Conservation (phyloP, 1,140 invertebrate genomes). For the Zophobas atratus region DNA sequence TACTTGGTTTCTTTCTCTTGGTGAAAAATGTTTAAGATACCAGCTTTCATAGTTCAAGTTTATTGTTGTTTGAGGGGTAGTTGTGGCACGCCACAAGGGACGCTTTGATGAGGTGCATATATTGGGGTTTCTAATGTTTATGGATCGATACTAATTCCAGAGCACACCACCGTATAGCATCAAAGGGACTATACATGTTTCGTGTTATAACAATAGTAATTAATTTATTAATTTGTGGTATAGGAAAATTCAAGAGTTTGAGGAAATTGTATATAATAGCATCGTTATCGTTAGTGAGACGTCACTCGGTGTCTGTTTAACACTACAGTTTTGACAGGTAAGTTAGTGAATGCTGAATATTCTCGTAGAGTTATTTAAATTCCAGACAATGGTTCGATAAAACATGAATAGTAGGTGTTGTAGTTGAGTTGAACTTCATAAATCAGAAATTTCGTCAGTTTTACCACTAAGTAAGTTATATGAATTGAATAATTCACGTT, state of each 20-base stretch:
- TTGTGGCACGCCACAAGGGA: slow-evolving; percentile 7
- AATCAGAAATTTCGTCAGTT: slow-evolving; percentile 27
- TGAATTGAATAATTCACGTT: slow-evolving; percentile 34
- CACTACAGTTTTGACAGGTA: neutral
- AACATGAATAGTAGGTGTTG: neutral
- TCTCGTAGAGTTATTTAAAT: neutral
- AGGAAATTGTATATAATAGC: neutral
- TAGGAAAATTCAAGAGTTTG: neutral
- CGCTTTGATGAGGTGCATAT: slow-evolving; percentile 26
- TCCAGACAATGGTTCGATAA: neutral
- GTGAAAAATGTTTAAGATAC: no score
- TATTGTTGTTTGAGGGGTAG: slow-evolving; percentile 11
- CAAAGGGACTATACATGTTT: slow-evolving; percentile 17
- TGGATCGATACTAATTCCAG: slow-evolving; percentile 27
- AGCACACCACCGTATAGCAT: slow-evolving; percentile 5
- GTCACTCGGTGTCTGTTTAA: neutral
- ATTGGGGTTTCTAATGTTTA: slow-evolving; percentile 20
- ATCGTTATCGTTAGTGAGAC: neutral
- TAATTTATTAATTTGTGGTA: slow-evolving; percentile 31
- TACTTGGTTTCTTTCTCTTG: neutral
- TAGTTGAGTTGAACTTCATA: slow-evolving; percentile 9
- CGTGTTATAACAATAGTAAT: slow-evolving; percentile 22
- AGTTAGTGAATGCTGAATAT: neutral
- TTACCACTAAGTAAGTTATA: slow-evolving; percentile 22
- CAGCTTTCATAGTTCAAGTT: neutral